A percentile compares a stretch with the other conserved stretches of the same genome.
These are phyloP conservation scores for Parascotia fuliginaria DNA, from an alignment of 2,888 invertebrate genomes.

Conservation along the genomic window DNA sequence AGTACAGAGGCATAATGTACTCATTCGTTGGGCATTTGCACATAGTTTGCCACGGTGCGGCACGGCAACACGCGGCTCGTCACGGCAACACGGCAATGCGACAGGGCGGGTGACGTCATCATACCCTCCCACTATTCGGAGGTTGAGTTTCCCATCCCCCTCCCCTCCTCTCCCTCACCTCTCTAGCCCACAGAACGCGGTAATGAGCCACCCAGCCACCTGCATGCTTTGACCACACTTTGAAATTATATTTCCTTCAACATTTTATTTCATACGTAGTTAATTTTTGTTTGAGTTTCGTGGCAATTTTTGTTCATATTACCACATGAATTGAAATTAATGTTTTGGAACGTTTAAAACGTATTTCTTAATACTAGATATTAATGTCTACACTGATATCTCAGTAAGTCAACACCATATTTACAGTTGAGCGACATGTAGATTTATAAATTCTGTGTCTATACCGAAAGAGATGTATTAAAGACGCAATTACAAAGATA, in stretches of 20 bases:
- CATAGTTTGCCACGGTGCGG: conserved; percentile 9
- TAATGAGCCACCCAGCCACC: conserved; percentile 53
- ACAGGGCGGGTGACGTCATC: conserved; percentile 68
- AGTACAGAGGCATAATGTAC: conserved; percentile 12
- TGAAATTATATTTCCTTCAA: conserved; percentile 37
- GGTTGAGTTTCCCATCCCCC: too few species aligned
- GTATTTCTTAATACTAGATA: too few species aligned
- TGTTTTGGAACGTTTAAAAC: not conserved
- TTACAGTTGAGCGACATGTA: too few species aligned
- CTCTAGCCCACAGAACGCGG: conserved; percentile 27
- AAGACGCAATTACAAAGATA: too few species aligned
- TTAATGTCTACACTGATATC: too few species aligned
- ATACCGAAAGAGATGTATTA: too few species aligned
- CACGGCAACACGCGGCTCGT: conserved; percentile 22
- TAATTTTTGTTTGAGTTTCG: conserved; percentile 11
- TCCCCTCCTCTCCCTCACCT: conserved; percentile 3
- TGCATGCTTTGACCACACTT: conserved; percentile 53
- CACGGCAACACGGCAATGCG: conserved; percentile 63
- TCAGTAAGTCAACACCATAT: too few species aligned
- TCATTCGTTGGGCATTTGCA: conserved; percentile 12
- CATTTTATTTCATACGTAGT: conserved; percentile 20
- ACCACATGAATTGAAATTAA: not conserved
- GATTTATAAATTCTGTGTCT: too few species aligned
- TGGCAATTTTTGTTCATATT: not conserved
- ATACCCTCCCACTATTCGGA: conserved; percentile 13